Percentiles rank a stretch among this genome's conserved stretches.
phyloP scores from a whole-genome alignment of 1,140 invertebrate species.

The Philotrypesis tridentata region DNA sequence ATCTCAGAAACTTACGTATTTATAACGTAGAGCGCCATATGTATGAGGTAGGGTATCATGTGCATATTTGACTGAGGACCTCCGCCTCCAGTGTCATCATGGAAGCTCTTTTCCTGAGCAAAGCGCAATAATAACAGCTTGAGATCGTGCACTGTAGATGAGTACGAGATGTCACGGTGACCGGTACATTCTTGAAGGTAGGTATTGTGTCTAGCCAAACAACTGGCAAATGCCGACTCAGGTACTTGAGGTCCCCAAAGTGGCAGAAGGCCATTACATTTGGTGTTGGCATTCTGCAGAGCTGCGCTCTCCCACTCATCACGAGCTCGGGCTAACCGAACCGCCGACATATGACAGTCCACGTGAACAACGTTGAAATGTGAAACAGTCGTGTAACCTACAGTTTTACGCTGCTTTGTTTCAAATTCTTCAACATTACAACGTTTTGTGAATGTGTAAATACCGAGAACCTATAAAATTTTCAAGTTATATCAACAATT shows the following conservation, averaged over 20 bases:
- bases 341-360: conserved; percentile 97
- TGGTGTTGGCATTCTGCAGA: conserved; percentile 97
- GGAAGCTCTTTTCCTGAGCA: conserved; percentile 95
- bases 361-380: conserved; percentile 99
- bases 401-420: conserved; percentile 86
- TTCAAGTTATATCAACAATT: neutral
- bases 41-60: conserved; percentile 93
- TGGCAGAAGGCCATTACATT: conserved; percentile 96
- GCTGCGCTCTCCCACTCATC: conserved; percentile 99
- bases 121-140: conserved; percentile 93
- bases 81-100: conserved; percentile 97
- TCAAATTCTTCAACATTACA: conserved; percentile 97
- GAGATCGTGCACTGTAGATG: conserved; percentile 93
- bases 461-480: conserved; percentile 83
- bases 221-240: conserved; percentile 95
- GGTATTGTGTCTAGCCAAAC: conserved; percentile 91
- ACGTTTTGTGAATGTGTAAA: conserved; percentile 98
- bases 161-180: conserved; percentile 90
- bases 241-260: conserved; percentile 97
- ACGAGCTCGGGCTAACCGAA: conserved; percentile 82
- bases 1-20: conserved; percentile 83
- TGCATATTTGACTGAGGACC: conserved; percentile 98
- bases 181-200: conserved; percentile 90
- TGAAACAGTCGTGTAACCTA: conserved; percentile 94
- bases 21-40: conserved; percentile 96